Evolutionary conservation across 2,113 vertebrate genomes (phyloP).

Genomic region (Pholis gunnellus): DNA sequence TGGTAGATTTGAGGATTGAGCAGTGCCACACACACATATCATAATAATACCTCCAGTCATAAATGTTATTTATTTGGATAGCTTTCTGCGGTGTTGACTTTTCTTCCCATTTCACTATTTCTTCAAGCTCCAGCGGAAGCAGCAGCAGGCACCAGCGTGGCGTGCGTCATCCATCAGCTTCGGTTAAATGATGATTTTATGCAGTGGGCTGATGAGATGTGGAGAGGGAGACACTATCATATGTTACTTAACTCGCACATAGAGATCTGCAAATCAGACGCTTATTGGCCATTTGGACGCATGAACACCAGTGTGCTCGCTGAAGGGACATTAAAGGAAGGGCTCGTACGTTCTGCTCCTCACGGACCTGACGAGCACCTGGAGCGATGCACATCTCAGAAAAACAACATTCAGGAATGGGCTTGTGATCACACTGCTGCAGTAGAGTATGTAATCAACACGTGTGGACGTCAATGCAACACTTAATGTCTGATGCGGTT

Average conservation of each 20-base stretch:
- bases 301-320: slow-evolving; percentile 40
- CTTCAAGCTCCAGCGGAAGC: slow-evolving; percentile 25
- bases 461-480: background rate
- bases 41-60: slow-evolving; percentile 33
- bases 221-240: slow-evolving; percentile 65
- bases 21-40: slow-evolving; percentile 13
- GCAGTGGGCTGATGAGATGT: slow-evolving; percentile 72
- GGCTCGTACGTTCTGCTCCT: slow-evolving; percentile 40
- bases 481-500: background rate
- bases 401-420: slow-evolving; percentile 22
- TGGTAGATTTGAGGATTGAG: slow-evolving; percentile 16
- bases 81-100: slow-evolving; percentile 54
- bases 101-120: slow-evolving; percentile 34
- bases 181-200: slow-evolving; percentile 71
- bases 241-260: slow-evolving; percentile 55
- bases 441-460: background rate
- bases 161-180: slow-evolving; percentile 54
- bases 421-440: background rate
- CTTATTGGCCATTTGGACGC: slow-evolving; percentile 55
- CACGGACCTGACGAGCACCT: slow-evolving; percentile 21
- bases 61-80: slow-evolving; percentile 56
- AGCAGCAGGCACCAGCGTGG: background rate
- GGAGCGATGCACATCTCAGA: background rate
- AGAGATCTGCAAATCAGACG: slow-evolving; percentile 55
- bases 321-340: slow-evolving; percentile 31